Conservation (phyloP, 2,797 vertebrate genomes). For the Taeniopygia guttata region DNA sequence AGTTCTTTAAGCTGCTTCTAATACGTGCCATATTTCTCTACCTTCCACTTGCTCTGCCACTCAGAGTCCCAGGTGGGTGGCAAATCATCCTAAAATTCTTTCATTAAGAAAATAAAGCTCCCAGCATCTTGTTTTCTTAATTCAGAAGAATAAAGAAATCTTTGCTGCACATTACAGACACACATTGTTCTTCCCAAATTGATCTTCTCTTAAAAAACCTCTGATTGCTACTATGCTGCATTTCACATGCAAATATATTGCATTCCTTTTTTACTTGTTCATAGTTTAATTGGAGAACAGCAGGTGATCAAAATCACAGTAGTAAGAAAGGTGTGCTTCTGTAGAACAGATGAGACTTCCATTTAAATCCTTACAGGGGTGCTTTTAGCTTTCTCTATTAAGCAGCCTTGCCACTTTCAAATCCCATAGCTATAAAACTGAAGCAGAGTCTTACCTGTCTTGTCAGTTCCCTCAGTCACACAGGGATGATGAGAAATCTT, state of each 20-base stretch:
- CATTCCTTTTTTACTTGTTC: constrained; percentile 24
- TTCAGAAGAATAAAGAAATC: not conserved
- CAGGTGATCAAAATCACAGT: constrained; percentile 52
- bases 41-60: not conserved
- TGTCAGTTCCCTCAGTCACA: not conserved
- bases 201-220: not conserved
- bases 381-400: constrained; percentile 16
- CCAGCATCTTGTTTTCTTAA: not conserved
- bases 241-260: constrained; percentile 21
- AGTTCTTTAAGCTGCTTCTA: not conserved
- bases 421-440: not conserved
- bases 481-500: not conserved
- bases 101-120: constrained; percentile 7
- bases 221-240: not conserved
- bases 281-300: constrained; percentile 54
- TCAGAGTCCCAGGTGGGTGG: not conserved
- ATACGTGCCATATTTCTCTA: not conserved
- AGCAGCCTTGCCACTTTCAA: not conserved
- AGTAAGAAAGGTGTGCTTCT: constrained; percentile 29
- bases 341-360: constrained; percentile 27
- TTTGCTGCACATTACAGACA: not conserved
- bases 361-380: constrained; percentile 26
- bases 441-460: not conserved
- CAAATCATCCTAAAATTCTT: constrained; percentile 11
- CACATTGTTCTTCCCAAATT: constrained; percentile 12